Evolutionary conservation across 2,797 vertebrate species (phyloP).

Genomic region (Forpus xanthops): DNA sequence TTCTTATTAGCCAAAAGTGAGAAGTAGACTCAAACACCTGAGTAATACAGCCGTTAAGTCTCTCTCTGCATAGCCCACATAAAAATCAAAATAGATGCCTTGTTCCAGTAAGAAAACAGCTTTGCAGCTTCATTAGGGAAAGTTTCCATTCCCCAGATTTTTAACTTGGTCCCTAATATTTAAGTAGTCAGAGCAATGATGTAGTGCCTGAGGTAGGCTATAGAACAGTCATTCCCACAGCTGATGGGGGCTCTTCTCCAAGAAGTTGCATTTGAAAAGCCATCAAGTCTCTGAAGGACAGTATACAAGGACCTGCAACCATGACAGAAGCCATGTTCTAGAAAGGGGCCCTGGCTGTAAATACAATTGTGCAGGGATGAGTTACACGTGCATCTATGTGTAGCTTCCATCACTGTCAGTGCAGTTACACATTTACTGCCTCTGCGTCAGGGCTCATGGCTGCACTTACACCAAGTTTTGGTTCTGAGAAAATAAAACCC

Average conservation of each 20-base stretch:
- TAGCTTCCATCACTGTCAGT: not conserved
- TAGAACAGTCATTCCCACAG: not conserved
- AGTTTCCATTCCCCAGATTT: not conserved
- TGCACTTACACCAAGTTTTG: not conserved
- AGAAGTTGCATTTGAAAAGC: not conserved
- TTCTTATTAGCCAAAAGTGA: not conserved
- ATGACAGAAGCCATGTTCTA: accelerated
- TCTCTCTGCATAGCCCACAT: not conserved
- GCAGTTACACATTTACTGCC: not conserved
- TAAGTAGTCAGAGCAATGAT: not conserved
- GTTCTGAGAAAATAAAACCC: not conserved
- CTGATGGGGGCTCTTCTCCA: not conserved
- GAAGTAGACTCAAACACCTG: not conserved
- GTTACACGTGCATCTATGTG: not conserved
- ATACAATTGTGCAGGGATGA: not conserved
- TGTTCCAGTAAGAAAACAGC: not conserved
- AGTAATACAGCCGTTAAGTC: not conserved
- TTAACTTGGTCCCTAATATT: accelerated
- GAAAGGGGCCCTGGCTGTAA: not conserved
- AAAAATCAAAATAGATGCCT: not conserved
- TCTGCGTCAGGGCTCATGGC: not conserved
- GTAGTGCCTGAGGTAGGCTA: not conserved
- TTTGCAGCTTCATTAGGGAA: not conserved
- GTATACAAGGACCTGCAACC: not conserved
- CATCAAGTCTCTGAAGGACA: not conserved